Percentiles rank a stretch among this genome's conserved stretches.
phyloP scores from a whole-genome alignment of 2,797 vertebrate species.

The Parambassis ranga region DNA sequence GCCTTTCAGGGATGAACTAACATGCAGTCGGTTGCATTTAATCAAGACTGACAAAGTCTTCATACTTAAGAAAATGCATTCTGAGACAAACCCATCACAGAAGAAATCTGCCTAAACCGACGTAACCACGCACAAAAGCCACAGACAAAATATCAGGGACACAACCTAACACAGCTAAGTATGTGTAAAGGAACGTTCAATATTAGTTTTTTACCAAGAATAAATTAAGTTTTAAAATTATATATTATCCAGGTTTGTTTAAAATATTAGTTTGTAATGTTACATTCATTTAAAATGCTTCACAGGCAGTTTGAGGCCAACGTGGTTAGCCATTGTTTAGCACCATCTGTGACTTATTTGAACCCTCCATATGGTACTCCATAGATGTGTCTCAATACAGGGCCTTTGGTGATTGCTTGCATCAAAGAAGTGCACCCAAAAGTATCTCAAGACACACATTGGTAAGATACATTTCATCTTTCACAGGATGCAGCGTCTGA shows the following conservation, averaged over 20 bases:
- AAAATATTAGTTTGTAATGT: background rate
- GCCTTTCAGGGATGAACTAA: constrained; percentile 42
- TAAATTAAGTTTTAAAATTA: too few species aligned
- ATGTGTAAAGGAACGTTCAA: too few species aligned
- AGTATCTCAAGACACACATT: too few species aligned
- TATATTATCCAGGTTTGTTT: too few species aligned
- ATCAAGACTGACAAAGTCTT: constrained; percentile 60
- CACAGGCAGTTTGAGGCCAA: background rate
- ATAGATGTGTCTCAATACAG: too few species aligned
- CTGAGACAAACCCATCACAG: constrained; percentile 28
- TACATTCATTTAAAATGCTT: background rate
- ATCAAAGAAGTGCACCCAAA: too few species aligned
- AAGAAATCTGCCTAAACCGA: constrained; percentile 27
- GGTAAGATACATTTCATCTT: too few species aligned
- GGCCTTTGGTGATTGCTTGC: too few species aligned
- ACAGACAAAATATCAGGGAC: constrained; percentile 4
- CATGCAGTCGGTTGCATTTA: constrained; percentile 23
- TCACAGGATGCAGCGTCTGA: too few species aligned
- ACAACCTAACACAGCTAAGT: too few species aligned
- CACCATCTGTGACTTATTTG: background rate
- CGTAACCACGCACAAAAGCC: constrained; percentile 9
- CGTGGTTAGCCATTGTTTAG: background rate
- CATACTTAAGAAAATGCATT: constrained; percentile 43
- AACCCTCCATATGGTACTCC: background rate
- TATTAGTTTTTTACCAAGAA: too few species aligned